These are phyloP conservation scores for Popillia japonica DNA, from an alignment of 1,140 invertebrate genomes.

Conservation along the genomic window DNA sequence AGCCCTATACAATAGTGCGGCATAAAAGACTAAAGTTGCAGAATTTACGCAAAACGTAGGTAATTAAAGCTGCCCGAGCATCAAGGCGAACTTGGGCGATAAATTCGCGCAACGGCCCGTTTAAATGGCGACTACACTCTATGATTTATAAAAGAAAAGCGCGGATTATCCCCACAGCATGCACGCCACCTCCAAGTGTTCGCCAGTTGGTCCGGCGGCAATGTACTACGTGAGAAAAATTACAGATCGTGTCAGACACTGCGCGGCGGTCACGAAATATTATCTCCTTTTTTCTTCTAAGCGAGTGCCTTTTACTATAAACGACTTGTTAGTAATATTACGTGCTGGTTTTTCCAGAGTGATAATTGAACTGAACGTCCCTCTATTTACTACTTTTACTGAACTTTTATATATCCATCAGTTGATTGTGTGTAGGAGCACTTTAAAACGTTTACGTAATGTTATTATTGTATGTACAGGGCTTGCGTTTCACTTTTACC, in stretches of 20 bases:
- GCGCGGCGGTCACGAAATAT: slow-evolving; percentile 24
- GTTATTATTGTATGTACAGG: too few relatives aligned
- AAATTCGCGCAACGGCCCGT: neutral
- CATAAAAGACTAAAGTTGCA: neutral
- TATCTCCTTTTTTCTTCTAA: slow-evolving; percentile 24
- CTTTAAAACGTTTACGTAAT: too few relatives aligned
- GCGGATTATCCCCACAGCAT: neutral
- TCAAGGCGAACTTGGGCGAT: neutral
- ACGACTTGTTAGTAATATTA: slow-evolving; percentile 35
- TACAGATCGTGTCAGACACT: neutral
- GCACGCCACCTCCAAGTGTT: neutral
- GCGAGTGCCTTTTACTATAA: slow-evolving; percentile 29
- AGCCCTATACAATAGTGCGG: too few relatives aligned
- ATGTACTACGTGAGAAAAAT: slow-evolving; percentile 8
- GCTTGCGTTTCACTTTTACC: too few relatives aligned
- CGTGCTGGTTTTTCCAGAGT: neutral
- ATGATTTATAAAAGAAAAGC: slow-evolving; percentile 19
- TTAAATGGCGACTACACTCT: neutral
- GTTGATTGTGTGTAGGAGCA: too few relatives aligned
- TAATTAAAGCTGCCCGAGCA: neutral
- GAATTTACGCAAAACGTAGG: slow-evolving; percentile 15
- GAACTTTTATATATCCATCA: neutral
- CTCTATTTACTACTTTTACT: too few relatives aligned
- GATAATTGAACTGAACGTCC: slow-evolving; percentile 25
- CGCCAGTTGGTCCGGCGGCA: neutral